Conservation (phyloP, 2,113 vertebrate genomes). For the Geococcyx californianus region DNA sequence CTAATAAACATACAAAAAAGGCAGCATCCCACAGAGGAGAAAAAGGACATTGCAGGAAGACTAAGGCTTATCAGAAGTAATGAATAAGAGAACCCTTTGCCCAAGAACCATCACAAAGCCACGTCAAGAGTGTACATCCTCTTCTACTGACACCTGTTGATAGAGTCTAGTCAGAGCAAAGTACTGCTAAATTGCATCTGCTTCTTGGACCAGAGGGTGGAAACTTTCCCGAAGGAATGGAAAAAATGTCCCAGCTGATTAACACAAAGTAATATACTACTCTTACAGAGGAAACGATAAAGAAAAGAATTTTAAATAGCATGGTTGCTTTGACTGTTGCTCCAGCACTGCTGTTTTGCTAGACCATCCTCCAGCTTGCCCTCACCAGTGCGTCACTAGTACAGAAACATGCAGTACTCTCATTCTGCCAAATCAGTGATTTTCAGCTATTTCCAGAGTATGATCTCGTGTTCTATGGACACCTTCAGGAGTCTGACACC, state of each 20-base stretch:
- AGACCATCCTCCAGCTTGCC: background rate
- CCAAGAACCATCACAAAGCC: background rate
- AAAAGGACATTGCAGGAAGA: background rate
- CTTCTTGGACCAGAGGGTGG: background rate
- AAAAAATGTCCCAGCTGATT: slow-evolving; percentile 10
- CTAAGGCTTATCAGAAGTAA: background rate
- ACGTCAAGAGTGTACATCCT: background rate
- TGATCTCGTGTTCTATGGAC: background rate
- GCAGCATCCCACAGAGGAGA: background rate
- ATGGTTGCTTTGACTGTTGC: background rate
- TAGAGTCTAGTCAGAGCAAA: background rate
- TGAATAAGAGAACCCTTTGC: background rate
- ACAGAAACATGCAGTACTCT: background rate
- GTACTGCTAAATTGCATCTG: background rate
- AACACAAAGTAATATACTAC: background rate
- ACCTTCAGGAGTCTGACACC: background rate
- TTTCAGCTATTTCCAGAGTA: background rate
- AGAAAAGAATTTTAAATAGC: background rate
- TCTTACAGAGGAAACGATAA: background rate
- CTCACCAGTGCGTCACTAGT: background rate
- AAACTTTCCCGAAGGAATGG: background rate
- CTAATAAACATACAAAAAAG: background rate
- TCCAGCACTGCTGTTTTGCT: background rate
- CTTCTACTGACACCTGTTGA: background rate
- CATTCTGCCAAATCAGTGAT: background rate